Evolutionary conservation across 2,888 invertebrate genomes (phyloP), one percentile per base, ranked within the genome.

Genomic region (Cheilosia pagana): DNA sequence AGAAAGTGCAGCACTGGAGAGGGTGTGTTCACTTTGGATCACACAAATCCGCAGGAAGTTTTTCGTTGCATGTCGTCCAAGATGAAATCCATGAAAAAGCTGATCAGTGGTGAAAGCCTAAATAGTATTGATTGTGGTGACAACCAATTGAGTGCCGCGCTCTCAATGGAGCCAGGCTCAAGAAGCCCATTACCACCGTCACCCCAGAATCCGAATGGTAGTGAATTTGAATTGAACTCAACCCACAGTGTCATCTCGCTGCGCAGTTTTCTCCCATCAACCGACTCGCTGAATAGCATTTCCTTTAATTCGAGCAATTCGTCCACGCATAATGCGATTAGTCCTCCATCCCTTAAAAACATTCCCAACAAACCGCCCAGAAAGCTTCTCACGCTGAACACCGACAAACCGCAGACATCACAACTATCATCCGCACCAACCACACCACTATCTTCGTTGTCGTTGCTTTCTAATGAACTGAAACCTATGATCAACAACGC

Each of bases 81-180:
- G 92, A 97, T 97, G 96, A 96, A 96, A 89, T 95, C 95, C 0
- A 97, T 97, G 96, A 96, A 96, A 89, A 96, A 96, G 90, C 93
- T 96, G 88, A 93, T 96, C 81, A 95, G 94, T n/a, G 94, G 94
- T 87, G 96, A 96, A 87, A 94, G 93, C 87, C 89, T 94, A 10
- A 93, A 93, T 87, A 94, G 93, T 88, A 93, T 95, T 68, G 95
- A 95, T 82, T 95, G 95, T 89, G 94, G 95, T 70, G 96, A 96
- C 88, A 95, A 94, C 89, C 96, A 96, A 87, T 94, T 96, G 86
- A 94, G 95, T 81, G 95, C 95, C 41, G 95, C 94, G 0, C 92
- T 95, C n/a, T 95, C 94, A 75, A 95, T 96, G 94, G 96, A 96
- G 89, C 95, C 96, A 25, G 94, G 96, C 23, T 96, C 96, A 4